Percentiles rank a stretch among this genome's conserved stretches.
Conservation (phyloP, 2,797 vertebrate species). For the Chiloscyllium punctatum region DNA sequence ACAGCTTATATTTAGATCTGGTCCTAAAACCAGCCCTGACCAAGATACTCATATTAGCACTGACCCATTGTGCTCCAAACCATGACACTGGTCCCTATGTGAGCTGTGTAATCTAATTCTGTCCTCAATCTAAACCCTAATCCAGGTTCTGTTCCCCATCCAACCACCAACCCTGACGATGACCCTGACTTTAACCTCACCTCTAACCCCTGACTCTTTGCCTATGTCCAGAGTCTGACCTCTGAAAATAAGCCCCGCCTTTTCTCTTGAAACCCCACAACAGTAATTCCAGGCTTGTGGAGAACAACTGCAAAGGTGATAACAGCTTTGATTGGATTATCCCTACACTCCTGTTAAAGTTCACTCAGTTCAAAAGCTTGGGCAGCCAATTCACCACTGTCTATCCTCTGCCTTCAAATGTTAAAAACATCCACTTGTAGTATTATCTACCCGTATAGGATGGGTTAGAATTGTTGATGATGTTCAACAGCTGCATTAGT, state of each 20-base stretch:
- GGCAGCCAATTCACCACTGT: neutral
- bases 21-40: neutral
- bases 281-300: neutral
- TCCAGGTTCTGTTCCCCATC: neutral
- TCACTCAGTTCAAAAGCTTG: neutral
- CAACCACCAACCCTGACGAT: neutral
- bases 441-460: neutral
- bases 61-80: neutral
- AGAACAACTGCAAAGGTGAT: neutral
- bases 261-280: neutral
- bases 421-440: neutral
- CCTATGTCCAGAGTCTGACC: neutral
- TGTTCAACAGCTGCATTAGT: too few relatives aligned
- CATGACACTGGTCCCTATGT: neutral
- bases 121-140: neutral
- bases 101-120: neutral
- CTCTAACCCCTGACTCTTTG: neutral
- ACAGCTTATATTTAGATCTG: neutral
- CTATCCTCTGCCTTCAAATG: neutral
- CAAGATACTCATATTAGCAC: neutral
- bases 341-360: neutral
- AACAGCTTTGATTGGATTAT: neutral
- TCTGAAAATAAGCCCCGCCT: neutral
- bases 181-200: neutral
- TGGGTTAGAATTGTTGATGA: too few relatives aligned